Evolutionary conservation across 2,797 vertebrate genomes (phyloP).

Genomic region (Centroberyx gerrardi): DNA sequence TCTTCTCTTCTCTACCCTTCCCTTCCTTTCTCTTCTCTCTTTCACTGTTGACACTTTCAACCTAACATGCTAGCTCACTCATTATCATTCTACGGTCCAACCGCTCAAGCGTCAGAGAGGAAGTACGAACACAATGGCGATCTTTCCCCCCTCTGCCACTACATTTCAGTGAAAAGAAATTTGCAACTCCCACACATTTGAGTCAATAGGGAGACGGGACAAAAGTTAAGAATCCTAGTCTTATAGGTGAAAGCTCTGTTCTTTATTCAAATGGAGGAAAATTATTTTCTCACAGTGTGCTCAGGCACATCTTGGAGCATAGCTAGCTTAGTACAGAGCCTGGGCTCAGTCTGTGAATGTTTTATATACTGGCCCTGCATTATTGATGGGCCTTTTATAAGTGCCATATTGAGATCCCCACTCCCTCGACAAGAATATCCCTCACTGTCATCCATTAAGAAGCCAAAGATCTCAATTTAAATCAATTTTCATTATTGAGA

Average conservation of each 20-base stretch:
- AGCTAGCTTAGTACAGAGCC: slow-evolving; percentile 58
- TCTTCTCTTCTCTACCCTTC: slow-evolving; percentile 16
- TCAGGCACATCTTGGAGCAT: slow-evolving; percentile 55
- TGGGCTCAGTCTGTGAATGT: slow-evolving; percentile 76
- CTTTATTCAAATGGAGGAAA: slow-evolving; percentile 36
- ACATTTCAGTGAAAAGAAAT: slow-evolving; percentile 39
- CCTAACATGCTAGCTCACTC: slow-evolving; percentile 46
- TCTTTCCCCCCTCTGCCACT: background rate
- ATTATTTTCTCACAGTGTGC: slow-evolving; percentile 42
- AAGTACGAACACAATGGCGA: slow-evolving; percentile 40
- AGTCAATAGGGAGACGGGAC: slow-evolving; percentile 30
- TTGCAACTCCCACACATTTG: slow-evolving; percentile 41
- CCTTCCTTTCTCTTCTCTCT: slow-evolving; percentile 10
- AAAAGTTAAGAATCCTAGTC: slow-evolving; percentile 31
- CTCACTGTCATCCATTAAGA: slow-evolving; percentile 76
- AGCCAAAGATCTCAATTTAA: slow-evolving; percentile 79
- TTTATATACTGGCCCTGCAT: slow-evolving; percentile 80
- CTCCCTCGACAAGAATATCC: slow-evolving; percentile 75
- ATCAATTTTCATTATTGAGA: slow-evolving; percentile 77
- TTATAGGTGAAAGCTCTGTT: slow-evolving; percentile 48
- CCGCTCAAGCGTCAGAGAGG: slow-evolving; percentile 50
- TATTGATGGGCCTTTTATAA: slow-evolving; percentile 84
- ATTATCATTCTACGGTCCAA: slow-evolving; percentile 52
- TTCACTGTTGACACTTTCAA: slow-evolving; percentile 42
- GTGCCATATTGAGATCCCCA: slow-evolving; percentile 78